A percentile compares a stretch with the other conserved stretches of the same genome.
These are phyloP conservation scores for Drosophila setifemur DNA, from an alignment of 1,140 invertebrate species.

Conservation along the genomic window DNA sequence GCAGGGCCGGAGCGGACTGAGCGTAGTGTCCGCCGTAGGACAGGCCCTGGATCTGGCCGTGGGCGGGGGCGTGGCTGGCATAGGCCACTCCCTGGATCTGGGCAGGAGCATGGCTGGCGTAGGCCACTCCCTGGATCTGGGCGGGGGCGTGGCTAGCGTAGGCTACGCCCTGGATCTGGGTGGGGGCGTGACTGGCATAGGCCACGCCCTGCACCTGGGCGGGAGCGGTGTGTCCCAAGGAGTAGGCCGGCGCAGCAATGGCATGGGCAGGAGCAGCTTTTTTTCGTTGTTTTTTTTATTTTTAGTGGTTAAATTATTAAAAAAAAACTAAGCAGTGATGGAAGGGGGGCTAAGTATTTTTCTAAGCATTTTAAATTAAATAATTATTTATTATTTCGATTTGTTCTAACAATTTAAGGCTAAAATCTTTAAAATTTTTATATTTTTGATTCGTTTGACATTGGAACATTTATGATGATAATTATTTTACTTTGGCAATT, in stretches of 20 bases:
- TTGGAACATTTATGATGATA: too few relatives aligned
- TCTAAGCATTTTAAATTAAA: too few relatives aligned
- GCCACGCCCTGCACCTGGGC: conserved; percentile 57
- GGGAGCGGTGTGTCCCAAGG: conserved; percentile 50
- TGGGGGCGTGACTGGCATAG: conserved; percentile 44
- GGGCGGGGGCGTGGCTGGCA: conserved; percentile 41
- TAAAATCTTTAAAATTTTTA: too few relatives aligned
- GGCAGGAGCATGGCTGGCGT: conserved; percentile 44
- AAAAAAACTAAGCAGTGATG: conserved; percentile 43
- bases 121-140: conserved; percentile 51
- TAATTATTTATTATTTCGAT: too few relatives aligned
- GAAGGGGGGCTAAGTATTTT: background rate
- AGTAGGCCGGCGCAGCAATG: conserved; percentile 53
- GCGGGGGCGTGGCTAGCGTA: conserved; percentile 48
- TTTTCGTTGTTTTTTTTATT: conserved; percentile 9
- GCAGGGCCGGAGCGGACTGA: conserved; percentile 68
- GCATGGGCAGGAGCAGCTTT: conserved; percentile 52
- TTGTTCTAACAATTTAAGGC: too few relatives aligned
- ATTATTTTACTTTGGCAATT: too few relatives aligned
- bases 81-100: conserved; percentile 54
- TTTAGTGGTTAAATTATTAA: conserved; percentile 46
- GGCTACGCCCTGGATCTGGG: conserved; percentile 53
- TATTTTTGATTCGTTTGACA: too few relatives aligned
- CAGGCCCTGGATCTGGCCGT: conserved; percentile 48
- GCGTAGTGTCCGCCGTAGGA: conserved; percentile 57